phyloP scores from a whole-genome alignment of 2,113 vertebrate genomes.

The Myotis brandtii region DNA sequence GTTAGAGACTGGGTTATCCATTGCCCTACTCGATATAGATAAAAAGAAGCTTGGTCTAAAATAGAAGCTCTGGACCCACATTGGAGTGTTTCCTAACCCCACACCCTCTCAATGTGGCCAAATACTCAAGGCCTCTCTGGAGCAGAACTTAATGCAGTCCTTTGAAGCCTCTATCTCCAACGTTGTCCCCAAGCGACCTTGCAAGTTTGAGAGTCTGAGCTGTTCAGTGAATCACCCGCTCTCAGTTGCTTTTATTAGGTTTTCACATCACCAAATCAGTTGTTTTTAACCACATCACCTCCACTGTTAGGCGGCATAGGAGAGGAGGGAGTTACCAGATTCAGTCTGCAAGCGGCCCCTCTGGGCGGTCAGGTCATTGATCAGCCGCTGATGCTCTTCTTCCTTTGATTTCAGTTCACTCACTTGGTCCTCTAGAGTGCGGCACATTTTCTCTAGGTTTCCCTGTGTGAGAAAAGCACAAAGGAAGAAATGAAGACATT shows the following conservation, averaged over 20 bases:
- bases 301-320: background rate
- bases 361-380: constrained; percentile 85
- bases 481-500: background rate
- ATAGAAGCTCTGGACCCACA: background rate
- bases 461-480: constrained; percentile 76
- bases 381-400: constrained; percentile 87
- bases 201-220: background rate
- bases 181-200: background rate
- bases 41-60: background rate
- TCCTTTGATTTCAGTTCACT: constrained; percentile 88
- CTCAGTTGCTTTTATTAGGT: constrained; percentile 61
- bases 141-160: background rate
- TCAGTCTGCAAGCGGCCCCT: constrained; percentile 83
- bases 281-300: background rate
- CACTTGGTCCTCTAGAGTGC: constrained; percentile 88
- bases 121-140: background rate
- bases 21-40: background rate
- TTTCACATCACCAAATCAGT: background rate
- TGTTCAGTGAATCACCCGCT: background rate
- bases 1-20: background rate
- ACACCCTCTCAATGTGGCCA: background rate
- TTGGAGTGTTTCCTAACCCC: background rate
- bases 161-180: background rate
- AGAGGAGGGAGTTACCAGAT: constrained; percentile 68
- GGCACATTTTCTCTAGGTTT: constrained; percentile 88